phyloP scores from a whole-genome alignment of 2,797 vertebrate species.

The Tokudaia tokunoshimensis region DNA sequence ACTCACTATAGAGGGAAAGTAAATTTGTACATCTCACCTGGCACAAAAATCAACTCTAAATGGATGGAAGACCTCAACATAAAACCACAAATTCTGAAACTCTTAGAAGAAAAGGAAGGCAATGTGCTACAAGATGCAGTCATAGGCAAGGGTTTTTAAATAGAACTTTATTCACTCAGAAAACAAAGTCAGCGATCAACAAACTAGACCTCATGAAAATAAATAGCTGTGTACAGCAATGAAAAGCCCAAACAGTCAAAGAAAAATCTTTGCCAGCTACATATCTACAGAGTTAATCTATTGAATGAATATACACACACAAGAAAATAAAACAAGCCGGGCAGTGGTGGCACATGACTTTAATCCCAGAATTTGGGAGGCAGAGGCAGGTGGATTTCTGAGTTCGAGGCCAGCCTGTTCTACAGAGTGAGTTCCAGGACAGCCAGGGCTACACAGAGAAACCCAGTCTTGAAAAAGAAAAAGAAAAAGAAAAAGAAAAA shows the following conservation, averaged over 20 bases:
- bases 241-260: background rate
- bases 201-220: background rate
- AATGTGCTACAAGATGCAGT: background rate
- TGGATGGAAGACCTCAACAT: background rate
- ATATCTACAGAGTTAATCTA: background rate
- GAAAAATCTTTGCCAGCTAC: background rate
- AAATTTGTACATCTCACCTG: background rate
- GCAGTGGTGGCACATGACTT: no score
- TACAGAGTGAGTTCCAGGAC: no score
- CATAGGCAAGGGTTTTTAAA: background rate
- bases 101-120: background rate
- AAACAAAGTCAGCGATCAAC: background rate
- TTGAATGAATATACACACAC: background rate
- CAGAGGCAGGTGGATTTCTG: no score
- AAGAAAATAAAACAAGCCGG: background rate
- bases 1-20: background rate
- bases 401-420: no score
- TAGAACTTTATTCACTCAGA: background rate
- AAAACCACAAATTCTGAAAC: background rate
- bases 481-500: no score
- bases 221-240: background rate
- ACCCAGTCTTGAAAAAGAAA: no score
- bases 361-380: no score
- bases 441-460: no score
- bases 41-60: background rate